These are phyloP conservation scores for Fopius arisanus DNA, from an alignment of 1,140 invertebrate genomes.

Conservation along the genomic window DNA sequence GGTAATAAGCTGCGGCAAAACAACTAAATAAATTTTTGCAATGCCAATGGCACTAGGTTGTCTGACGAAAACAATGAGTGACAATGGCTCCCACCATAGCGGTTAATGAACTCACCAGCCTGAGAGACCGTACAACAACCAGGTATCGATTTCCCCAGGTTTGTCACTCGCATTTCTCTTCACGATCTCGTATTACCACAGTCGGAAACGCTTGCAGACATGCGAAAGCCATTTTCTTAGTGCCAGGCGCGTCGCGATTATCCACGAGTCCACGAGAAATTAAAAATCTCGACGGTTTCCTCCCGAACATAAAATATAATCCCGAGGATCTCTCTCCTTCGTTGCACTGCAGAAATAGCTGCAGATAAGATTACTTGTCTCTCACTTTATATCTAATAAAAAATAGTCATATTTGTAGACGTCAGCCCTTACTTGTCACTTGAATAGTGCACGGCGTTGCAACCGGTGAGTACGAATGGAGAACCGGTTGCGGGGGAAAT, in stretches of 20 bases:
- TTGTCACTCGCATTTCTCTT: constrained; percentile 53
- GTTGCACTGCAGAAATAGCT: background rate
- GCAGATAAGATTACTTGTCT: background rate
- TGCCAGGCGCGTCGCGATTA: constrained; percentile 1
- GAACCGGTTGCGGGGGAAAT: background rate
- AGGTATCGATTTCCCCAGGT: constrained; percentile 55
- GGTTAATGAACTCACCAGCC: constrained; percentile 34
- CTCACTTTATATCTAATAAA: background rate
- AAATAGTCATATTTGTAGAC: background rate
- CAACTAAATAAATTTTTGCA: background rate
- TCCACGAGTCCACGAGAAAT: background rate
- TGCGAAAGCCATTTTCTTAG: constrained; percentile 21
- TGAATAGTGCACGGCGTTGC: background rate
- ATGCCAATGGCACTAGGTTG: background rate
- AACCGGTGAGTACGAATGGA: background rate
- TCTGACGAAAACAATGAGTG: background rate
- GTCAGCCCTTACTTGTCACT: background rate
- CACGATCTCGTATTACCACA: constrained; percentile 51
- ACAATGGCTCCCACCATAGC: background rate
- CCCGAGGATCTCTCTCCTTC: background rate
- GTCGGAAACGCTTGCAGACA: constrained; percentile 24
- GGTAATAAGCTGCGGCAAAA: no score
- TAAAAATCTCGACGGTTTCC: background rate
- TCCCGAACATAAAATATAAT: background rate
- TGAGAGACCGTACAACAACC: constrained; percentile 58